phyloP scores from a whole-genome alignment of 2,888 invertebrate genomes.

The Chymomyza fuscimana region DNA sequence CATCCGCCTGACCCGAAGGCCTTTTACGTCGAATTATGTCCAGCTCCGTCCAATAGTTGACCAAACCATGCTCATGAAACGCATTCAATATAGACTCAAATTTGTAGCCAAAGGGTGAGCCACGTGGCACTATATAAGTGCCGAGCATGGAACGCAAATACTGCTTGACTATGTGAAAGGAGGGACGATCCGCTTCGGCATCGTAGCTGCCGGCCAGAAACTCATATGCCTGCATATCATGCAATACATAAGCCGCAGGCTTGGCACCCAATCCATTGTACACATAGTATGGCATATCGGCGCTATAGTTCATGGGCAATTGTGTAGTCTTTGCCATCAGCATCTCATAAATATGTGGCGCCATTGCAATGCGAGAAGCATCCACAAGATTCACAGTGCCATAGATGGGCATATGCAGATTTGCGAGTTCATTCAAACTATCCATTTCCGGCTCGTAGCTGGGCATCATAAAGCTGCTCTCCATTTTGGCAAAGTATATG shows the following conservation, averaged over 20 bases:
- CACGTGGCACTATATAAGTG: conserved; percentile 65
- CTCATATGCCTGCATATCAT: conserved; percentile 66
- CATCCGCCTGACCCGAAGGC: conserved; percentile 48
- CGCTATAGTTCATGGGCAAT: conserved; percentile 38
- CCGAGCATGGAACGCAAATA: conserved; percentile 66
- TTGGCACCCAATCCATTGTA: conserved; percentile 18
- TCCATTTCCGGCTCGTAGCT: conserved; percentile 72
- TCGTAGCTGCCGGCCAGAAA: conserved; percentile 71
- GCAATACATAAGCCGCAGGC: conserved; percentile 60
- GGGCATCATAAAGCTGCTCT: conserved; percentile 75
- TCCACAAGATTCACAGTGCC: conserved; percentile 46
- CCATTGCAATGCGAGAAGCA: conserved; percentile 44
- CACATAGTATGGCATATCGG: conserved; percentile 11
- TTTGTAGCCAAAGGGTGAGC: conserved; percentile 70
- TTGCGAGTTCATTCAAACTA: conserved; percentile 51
- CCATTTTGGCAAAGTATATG: conserved; percentile 76
- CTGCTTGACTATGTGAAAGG: conserved; percentile 74
- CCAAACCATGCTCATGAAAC: conserved; percentile 70
- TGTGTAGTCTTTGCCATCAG: conserved; percentile 33
- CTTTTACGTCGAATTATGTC: conserved; percentile 40
- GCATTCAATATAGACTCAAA: conserved; percentile 60
- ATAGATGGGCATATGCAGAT: conserved; percentile 56
- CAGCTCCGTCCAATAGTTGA: conserved; percentile 70
- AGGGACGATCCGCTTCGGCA: conserved; percentile 57
- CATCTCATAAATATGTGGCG: conserved; percentile 37